These are phyloP conservation scores for Nipponacmea schrenckii DNA, from an alignment of 2,888 invertebrate species.

Conservation along the genomic window DNA sequence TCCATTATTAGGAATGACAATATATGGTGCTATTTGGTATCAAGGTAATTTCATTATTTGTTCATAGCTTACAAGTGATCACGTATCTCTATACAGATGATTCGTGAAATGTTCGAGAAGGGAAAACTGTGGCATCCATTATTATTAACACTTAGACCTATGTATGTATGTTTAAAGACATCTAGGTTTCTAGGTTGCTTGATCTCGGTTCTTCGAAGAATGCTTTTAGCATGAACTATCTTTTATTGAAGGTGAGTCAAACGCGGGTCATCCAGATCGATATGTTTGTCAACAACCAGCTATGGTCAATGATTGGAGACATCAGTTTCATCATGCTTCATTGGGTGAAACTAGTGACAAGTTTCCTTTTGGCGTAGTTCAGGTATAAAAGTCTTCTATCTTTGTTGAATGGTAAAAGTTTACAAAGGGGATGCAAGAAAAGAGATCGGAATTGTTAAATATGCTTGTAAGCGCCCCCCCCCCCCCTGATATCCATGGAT, in stretches of 20 bases:
- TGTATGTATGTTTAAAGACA: too few species aligned
- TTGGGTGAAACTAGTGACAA: slow-evolving; percentile 29
- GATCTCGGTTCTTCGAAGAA: too few species aligned
- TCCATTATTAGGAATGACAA: slow-evolving; percentile 43
- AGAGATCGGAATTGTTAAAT: too few species aligned
- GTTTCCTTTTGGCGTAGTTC: slow-evolving; percentile 55
- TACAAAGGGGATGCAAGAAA: too few species aligned
- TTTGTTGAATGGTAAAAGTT: too few species aligned
- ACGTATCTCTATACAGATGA: not conserved
- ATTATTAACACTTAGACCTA: too few species aligned
- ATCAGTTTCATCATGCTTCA: slow-evolving; percentile 39
- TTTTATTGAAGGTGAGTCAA: slow-evolving; percentile 39
- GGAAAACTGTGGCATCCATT: too few species aligned
- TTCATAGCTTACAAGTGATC: not conserved
- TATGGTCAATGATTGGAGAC: slow-evolving; percentile 48
- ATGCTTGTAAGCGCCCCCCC: too few species aligned
- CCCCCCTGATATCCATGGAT: too few species aligned
- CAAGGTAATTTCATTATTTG: slow-evolving; percentile 39
- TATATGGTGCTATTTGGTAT: slow-evolving; percentile 53
- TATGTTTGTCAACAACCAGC: slow-evolving; percentile 45
- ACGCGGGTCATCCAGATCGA: slow-evolving; percentile 25
- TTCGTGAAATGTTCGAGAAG: too few species aligned
- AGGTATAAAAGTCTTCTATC: slow-evolving; percentile 31
- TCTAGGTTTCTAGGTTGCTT: too few species aligned
- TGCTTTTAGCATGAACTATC: too few species aligned